Evolutionary conservation across 2,113 vertebrate species (phyloP).

Genomic region (Malurus cyaneus): DNA sequence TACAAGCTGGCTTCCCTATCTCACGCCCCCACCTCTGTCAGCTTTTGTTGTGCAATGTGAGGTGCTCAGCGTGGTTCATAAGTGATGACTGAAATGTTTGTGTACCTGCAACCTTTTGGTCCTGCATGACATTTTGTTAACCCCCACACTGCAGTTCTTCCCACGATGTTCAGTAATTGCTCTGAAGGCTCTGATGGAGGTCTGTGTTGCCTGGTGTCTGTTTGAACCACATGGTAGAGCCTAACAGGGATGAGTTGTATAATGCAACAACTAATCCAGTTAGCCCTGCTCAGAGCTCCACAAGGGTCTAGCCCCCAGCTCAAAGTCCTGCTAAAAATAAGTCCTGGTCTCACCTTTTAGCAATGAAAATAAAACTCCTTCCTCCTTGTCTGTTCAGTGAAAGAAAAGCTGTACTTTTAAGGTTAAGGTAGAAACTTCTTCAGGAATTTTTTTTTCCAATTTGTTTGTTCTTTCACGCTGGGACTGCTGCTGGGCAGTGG

Average conservation of each 20-base stretch:
- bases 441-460: neutral
- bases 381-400: neutral
- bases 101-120: neutral
- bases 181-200: neutral
- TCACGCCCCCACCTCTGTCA: rapidly evolving
- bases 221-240: neutral
- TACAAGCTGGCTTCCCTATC: neutral
- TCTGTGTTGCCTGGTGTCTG: neutral
- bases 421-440: neutral
- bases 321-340: conserved; percentile 1
- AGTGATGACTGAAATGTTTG: neutral
- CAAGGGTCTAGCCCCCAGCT: neutral
- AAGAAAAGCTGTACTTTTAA: neutral
- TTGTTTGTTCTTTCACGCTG: neutral
- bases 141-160: neutral
- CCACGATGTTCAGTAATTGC: neutral
- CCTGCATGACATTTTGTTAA: neutral
- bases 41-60: neutral
- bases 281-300: neutral
- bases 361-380: neutral
- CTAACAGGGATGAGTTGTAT: neutral
- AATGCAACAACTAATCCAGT: neutral
- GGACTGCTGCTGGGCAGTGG: neutral
- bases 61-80: neutral
- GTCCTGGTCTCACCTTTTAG: neutral